Percentiles rank a stretch among this genome's conserved stretches.
phyloP scores from a whole-genome alignment of 2,797 vertebrate genomes.

The Hoplostethus atlanticus region DNA sequence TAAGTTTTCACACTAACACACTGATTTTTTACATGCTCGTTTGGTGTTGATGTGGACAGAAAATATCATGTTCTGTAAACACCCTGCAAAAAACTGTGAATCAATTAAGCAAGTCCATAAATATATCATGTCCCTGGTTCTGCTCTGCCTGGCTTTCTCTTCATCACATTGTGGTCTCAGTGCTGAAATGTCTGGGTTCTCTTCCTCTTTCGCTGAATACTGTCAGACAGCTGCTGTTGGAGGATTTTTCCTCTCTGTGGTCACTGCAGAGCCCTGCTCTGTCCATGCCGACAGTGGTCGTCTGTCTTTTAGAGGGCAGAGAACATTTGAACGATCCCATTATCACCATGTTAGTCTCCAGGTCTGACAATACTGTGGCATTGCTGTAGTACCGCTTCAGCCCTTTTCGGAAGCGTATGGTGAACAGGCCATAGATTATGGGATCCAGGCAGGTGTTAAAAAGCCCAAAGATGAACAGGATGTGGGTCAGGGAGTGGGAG shows the following conservation, averaged over 20 bases:
- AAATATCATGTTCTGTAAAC: neutral
- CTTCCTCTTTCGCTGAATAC: neutral
- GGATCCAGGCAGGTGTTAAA: conserved; percentile 94
- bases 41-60: conserved; percentile 1
- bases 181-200: neutral
- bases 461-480: conserved; percentile 93
- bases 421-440: conserved; percentile 90
- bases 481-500: conserved; percentile 88
- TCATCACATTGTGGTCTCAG: conserved; percentile 31
- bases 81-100: neutral
- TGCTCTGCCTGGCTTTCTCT: neutral
- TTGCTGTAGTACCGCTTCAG: conserved; percentile 56
- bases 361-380: conserved; percentile 29
- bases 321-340: conserved; percentile 58
- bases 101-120: neutral
- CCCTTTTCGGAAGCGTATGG: conserved; percentile 74
- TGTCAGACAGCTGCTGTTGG: conserved; percentile 37
- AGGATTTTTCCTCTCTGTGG: conserved; percentile 33
- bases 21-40: conserved; percentile 5
- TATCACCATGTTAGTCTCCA: conserved; percentile 44
- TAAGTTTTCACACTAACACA: neutral
- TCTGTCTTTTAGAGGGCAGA: conserved; percentile 26
- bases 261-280: neutral
- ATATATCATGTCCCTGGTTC: neutral
- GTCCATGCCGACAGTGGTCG: conserved; percentile 11